These are phyloP conservation scores for Lamellibrachia columna DNA, from an alignment of 2,888 invertebrate species.

Conservation along the genomic window DNA sequence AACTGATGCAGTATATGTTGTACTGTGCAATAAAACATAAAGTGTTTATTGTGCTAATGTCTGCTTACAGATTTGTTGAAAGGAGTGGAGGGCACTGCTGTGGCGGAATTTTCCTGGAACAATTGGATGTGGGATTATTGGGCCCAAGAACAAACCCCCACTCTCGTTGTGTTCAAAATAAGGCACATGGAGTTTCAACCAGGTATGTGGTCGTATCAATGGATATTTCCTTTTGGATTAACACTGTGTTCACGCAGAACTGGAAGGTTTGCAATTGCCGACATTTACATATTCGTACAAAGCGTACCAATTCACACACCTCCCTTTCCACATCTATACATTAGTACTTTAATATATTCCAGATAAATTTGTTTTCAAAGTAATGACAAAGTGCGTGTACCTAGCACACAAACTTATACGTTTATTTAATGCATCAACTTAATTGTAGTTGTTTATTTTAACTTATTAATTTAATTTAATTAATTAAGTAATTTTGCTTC, in stretches of 20 bases:
- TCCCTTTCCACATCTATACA: no score
- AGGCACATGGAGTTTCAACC: background rate
- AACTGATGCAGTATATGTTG: background rate
- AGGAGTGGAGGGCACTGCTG: background rate
- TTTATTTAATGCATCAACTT: no score
- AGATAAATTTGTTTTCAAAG: no score
- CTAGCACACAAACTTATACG: no score
- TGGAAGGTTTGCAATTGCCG: background rate
- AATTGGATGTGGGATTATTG: background rate
- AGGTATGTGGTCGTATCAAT: background rate
- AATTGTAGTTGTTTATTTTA: no score
- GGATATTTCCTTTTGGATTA: background rate
- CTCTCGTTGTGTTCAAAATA: background rate
- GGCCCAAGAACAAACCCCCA: background rate
- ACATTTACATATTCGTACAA: no score
- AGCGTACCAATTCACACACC: no score
- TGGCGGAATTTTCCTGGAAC: background rate
- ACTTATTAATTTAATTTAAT: no score
- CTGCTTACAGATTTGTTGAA: background rate
- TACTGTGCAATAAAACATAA: background rate
- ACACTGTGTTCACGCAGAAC: background rate
- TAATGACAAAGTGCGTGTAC: no score
- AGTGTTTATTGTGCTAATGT: background rate
- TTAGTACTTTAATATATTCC: no score
- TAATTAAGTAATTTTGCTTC: no score